These are phyloP conservation scores for Alloscopus bannaensis DNA, from an alignment of 2,888 invertebrate species.

Conservation along the genomic window DNA sequence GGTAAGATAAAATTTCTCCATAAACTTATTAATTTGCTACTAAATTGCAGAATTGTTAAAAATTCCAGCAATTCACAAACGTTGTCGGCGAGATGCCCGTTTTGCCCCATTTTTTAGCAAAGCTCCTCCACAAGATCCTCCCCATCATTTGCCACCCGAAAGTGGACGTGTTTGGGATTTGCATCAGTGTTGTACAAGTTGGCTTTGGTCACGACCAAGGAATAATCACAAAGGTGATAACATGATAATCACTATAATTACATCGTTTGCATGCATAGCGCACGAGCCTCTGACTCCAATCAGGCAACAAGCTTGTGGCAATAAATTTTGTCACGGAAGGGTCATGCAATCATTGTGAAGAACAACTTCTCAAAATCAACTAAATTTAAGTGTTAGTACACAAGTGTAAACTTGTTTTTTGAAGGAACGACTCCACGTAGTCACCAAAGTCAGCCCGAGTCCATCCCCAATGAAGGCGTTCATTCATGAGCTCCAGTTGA, in stretches of 20 bases:
- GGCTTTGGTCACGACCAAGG: constrained; percentile 54
- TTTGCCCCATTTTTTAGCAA: constrained; percentile 28
- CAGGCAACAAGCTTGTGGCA: too few relatives aligned
- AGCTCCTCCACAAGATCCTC: constrained; percentile 37
- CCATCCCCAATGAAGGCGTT: constrained; percentile 31
- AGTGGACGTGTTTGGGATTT: constrained; percentile 53
- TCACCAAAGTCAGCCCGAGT: constrained; percentile 42
- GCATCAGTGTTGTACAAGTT: constrained; percentile 17
- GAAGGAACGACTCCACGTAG: constrained; percentile 34
- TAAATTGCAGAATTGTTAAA: not conserved
- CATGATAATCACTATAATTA: too few relatives aligned
- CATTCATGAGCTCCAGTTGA: constrained; percentile 14
- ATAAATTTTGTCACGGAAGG: constrained; percentile 37
- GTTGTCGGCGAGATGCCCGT: constrained; percentile 24
- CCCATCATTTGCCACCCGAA: constrained; percentile 57
- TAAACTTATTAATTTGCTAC: not conserved
- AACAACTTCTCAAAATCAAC: not conserved
- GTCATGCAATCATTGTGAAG: not conserved
- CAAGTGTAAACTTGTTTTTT: not conserved
- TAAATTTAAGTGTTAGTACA: not conserved
- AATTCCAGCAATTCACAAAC: constrained; percentile 1
- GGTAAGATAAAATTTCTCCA: constrained; percentile 1
- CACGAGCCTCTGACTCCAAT: too few relatives aligned
- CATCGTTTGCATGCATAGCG: too few relatives aligned
- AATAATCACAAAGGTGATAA: constrained; percentile 46